A percentile compares a stretch with the other conserved stretches of the same genome.
Evolutionary conservation across 2,888 invertebrate species (phyloP).

Genomic region (Phyllotreta cruciferae): DNA sequence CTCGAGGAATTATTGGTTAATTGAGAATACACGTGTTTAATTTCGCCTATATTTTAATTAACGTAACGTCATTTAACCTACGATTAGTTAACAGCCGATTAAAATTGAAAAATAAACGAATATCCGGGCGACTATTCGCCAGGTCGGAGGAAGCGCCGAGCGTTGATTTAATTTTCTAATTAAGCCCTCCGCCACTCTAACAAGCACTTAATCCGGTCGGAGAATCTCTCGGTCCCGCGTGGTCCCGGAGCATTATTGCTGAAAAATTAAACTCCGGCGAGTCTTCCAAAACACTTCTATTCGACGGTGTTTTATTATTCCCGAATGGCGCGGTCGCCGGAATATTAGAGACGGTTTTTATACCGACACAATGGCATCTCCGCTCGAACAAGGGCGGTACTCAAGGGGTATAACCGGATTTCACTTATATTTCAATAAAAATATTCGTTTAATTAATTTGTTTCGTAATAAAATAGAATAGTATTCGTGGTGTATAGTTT

Average conservation of each 20-base stretch:
- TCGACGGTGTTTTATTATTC: slow-evolving; percentile 51
- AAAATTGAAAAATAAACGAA: no score
- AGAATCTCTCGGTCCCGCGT: slow-evolving; percentile 18
- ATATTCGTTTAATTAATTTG: no score
- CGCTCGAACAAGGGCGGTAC: slow-evolving; percentile 4
- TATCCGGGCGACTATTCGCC: no score
- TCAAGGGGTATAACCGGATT: no score
- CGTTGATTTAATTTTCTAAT: slow-evolving; percentile 29
- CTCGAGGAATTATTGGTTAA: no score
- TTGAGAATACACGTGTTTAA: no score
- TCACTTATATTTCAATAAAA: no score
- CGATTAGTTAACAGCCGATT: no score
- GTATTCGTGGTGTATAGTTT: no score
- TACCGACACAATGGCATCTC: slow-evolving; percentile 28
- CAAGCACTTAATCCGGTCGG: slow-evolving; percentile 23
- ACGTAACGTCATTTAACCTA: no score
- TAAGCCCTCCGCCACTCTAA: slow-evolving; percentile 15
- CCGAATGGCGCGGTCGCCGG: slow-evolving; percentile 46
- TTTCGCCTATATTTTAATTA: no score
- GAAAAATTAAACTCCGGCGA: slow-evolving; percentile 42
- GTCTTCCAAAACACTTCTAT: slow-evolving; percentile 47
- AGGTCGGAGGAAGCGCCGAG: neutral
- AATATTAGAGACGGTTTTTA: slow-evolving; percentile 51
- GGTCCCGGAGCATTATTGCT: slow-evolving; percentile 34
- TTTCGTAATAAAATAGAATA: no score